phyloP scores from a whole-genome alignment of 53 echinoderm and acorn worm genomes.

The Arbacia lixula region DNA sequence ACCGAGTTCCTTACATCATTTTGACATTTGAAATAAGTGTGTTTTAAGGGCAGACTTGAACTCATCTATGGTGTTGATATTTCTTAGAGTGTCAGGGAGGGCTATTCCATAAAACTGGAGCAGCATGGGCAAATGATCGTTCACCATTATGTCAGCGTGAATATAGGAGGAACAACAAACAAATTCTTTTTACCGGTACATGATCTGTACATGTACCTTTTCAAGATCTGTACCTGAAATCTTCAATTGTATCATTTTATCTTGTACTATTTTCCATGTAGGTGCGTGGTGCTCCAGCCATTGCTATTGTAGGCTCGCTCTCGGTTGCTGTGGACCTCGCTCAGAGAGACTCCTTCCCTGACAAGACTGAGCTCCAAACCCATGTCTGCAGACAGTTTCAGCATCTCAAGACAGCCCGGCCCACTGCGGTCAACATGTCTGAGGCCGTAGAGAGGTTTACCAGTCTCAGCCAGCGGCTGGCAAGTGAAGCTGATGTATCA shows the following conservation, averaged over 20 bases:
- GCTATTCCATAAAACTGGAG: no score
- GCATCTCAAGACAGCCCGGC: constrained; percentile 84
- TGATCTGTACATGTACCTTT: no score
- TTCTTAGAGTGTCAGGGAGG: no score
- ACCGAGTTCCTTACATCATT: no score
- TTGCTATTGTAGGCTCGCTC: constrained; percentile 84
- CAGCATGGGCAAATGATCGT: no score
- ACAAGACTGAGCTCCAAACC: constrained; percentile 40
- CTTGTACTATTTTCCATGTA: constrained; percentile 7
- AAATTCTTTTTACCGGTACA: no score
- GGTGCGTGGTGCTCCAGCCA: constrained; percentile 94
- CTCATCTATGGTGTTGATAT: no score
- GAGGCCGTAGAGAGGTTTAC: constrained; percentile 74
- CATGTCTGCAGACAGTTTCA: constrained; percentile 66
- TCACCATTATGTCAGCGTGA: no score
- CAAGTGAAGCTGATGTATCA: constrained; percentile 24
- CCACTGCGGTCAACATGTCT: constrained; percentile 92
- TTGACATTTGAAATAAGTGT: no score
- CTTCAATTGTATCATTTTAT: background rate
- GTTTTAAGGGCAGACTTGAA: no score
- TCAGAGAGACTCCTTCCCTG: constrained; percentile 42
- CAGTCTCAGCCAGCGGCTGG: constrained; percentile 23
- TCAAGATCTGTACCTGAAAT: background rate
- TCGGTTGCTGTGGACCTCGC: constrained; percentile 80
- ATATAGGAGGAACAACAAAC: no score